Evolutionary conservation across 2,113 vertebrate genomes (phyloP), one percentile per base, ranked within the genome.

Genomic region (Laticauda laticaudata): DNA sequence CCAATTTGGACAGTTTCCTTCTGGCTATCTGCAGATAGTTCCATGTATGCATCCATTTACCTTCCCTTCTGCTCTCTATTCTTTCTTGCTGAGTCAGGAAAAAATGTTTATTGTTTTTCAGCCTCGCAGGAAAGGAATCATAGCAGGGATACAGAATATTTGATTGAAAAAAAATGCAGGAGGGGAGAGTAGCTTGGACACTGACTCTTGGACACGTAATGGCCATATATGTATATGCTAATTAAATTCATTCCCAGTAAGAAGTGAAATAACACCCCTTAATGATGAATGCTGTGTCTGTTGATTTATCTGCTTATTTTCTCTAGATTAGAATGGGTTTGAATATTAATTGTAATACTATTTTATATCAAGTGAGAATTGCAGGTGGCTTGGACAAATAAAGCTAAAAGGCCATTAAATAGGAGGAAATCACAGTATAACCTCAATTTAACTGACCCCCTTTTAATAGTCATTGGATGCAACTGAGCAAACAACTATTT

Each of bases 331-430:
- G 26, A 48, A n/a, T 51, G 61, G 20, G 15, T 59, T 54, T 75
- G 9, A 34, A 61, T 55, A 3, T 59, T 24, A 26, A 26, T 54
- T 3, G 0, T 53, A 88, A 54, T 69, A 54, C 10, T 54, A 15
- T 92, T 29, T 51, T 53, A 2, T 48, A 88, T 43, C 21, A 21
- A 11, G 3, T 24, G 91, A 26, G 12, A 29, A 23, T 5, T 85
- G 12, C 34, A 45, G 45, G 20, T 45, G 11, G 59, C 43, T n/a
- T 23, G n/a, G n/a, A 88, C 26, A 43, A 26, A 14, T 89, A 88
- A 92, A 92, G 87, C 61, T 34, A 34, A 26, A 24, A 94, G 85
- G 89, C 20, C 91, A 43, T 61, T 18, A 86, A 89, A 4, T 57
- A 23, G 29, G 53, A 48, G 39, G 45, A 81, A 61, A 43, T 20